Evolutionary conservation across 2,888 invertebrate genomes (phyloP).

Genomic region (Opisthograptis luteolata): DNA sequence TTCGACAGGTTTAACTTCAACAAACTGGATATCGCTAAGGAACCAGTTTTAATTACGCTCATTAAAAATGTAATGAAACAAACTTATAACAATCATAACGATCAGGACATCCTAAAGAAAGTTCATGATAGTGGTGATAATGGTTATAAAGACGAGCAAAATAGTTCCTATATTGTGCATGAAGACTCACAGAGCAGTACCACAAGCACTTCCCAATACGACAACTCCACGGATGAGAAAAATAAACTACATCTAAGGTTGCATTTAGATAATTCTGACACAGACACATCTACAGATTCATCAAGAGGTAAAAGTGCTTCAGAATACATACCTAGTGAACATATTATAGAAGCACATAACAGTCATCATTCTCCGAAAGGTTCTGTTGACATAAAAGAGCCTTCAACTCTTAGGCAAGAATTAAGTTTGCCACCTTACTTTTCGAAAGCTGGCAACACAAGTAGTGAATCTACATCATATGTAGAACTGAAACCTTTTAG

Average conservation of each 20-base stretch:
- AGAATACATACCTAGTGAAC: constrained; percentile 74
- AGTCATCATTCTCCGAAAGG: constrained; percentile 35
- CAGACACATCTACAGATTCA: constrained; percentile 78
- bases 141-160: constrained; percentile 63
- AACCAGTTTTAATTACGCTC: constrained; percentile 67
- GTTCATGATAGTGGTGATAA: constrained; percentile 41
- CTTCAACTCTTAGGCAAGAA: constrained; percentile 32
- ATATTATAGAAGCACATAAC: constrained; percentile 49
- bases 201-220: constrained; percentile 72
- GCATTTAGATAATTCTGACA: constrained; percentile 75
- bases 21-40: constrained; percentile 55
- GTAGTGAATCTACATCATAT: constrained; percentile 76
- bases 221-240: constrained; percentile 77
- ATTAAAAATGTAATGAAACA: constrained; percentile 58
- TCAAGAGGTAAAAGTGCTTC: constrained; percentile 70
- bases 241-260: constrained; percentile 71
- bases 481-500: constrained; percentile 70
- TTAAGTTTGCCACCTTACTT: constrained; percentile 37
- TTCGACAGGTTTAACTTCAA: constrained; percentile 60
- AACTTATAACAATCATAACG: constrained; percentile 45
- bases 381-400: constrained; percentile 11
- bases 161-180: constrained; percentile 76
- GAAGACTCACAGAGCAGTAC: constrained; percentile 69
- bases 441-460: constrained; percentile 59
- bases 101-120: constrained; percentile 46